Evolutionary conservation across 2,113 vertebrate species (phyloP).

Genomic region (Leuciscus idus): DNA sequence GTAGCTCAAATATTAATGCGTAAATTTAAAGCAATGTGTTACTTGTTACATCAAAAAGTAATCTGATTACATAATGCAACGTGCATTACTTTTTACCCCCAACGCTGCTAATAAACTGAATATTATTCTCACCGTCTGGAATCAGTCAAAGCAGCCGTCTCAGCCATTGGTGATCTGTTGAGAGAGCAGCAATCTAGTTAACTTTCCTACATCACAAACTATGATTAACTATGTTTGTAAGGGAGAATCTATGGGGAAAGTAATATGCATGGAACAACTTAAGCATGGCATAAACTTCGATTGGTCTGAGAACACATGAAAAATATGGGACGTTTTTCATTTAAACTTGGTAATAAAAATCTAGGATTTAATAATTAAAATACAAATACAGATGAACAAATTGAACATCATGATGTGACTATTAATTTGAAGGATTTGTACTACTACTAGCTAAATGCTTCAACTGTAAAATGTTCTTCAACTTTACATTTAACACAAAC

Average conservation of each 20-base stretch:
- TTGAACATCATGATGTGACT: too few species aligned
- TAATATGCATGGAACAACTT: not conserved
- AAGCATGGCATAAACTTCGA: not conserved
- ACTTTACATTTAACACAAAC: not conserved
- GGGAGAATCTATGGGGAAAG: not conserved
- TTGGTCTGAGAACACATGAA: not conserved
- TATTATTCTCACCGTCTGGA: slow-evolving; percentile 62
- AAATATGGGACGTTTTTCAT: not conserved
- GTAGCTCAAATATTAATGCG: too few species aligned
- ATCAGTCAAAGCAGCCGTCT: slow-evolving; percentile 49
- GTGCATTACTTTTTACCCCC: too few species aligned
- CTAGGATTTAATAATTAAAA: not conserved
- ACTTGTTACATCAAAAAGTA: too few species aligned
- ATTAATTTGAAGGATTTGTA: not conserved
- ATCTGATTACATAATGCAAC: too few species aligned
- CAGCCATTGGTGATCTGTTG: slow-evolving; percentile 63
- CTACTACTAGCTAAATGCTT: not conserved
- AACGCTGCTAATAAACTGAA: not conserved
- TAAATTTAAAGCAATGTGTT: too few species aligned
- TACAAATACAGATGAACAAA: too few species aligned
- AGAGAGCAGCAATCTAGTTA: not conserved
- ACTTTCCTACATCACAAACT: not conserved
- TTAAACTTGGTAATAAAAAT: not conserved
- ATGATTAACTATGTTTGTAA: not conserved
- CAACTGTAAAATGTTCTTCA: not conserved